phyloP scores from a whole-genome alignment of 1,140 invertebrate species.

The Drosophila lini region DNA sequence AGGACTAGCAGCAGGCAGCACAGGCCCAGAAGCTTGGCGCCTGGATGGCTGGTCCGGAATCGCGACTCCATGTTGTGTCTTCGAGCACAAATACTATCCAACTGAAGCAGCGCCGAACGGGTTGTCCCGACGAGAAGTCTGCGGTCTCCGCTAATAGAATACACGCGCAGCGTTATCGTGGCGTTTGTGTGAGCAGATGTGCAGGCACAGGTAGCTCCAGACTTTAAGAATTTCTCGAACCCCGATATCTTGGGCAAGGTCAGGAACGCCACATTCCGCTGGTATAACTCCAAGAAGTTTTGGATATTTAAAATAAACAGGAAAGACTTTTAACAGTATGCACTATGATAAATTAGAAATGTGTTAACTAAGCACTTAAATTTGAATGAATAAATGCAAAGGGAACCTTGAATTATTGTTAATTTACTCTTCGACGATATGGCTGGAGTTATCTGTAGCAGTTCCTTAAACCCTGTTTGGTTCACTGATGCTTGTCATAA shows the following conservation, averaged over 20 bases:
- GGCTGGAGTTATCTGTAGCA: too few species aligned
- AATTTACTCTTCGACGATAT: background rate
- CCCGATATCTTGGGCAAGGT: background rate
- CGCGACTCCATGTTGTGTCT: slow-evolving; percentile 23
- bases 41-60: slow-evolving; percentile 1
- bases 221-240: background rate
- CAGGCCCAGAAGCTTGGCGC: slow-evolving; percentile 5
- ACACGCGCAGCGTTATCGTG: slow-evolving; percentile 4
- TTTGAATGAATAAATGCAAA: too few species aligned
- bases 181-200: background rate
- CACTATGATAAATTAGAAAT: too few species aligned
- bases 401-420: too few species aligned
- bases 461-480: background rate
- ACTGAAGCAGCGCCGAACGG: slow-evolving; percentile 8
- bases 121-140: background rate
- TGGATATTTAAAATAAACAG: too few species aligned
- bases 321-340: too few species aligned
- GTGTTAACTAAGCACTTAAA: too few species aligned
- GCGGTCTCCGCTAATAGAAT: background rate
- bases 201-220: background rate
- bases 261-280: background rate
- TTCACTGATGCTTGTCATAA: too few species aligned
- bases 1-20: slow-evolving; percentile 7
- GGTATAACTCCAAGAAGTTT: too few species aligned
- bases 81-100: background rate